Evolutionary conservation across 2,888 invertebrate species (phyloP), one percentile per base, ranked within the genome.

Genomic region (Perdita meconis): DNA sequence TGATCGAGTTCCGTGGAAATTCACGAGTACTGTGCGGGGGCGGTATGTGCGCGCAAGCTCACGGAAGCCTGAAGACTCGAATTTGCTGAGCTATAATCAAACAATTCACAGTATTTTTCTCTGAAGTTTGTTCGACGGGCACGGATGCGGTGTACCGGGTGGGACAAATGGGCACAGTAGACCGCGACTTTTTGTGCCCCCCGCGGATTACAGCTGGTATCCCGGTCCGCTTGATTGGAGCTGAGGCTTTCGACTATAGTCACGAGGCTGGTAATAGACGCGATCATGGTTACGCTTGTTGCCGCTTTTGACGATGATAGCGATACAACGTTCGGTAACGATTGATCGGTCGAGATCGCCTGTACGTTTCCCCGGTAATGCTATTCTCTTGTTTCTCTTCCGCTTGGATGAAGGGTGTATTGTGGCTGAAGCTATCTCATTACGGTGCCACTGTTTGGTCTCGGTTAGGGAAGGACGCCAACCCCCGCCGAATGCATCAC

Each of bases 321-420:
- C 67, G 78, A 72, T 84, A 78, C 74, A 73, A 66, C 72, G 74
- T 57, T 82, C 51, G 67, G 74, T 65, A 77, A 63, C 78, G 82
- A 81, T 78, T 83, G 79, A 86, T 82, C 76, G 83, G 84, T 84
- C 82, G 84, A 84, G 83, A 86, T 83, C 84, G 83, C 84, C 83
- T 81, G 76, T 78, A 84, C 84, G 84, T 84, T 88, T 86, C 85
- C 84, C 84, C 78, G 87, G 84, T 91, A 91, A 91, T 91, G 91
- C 89, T 87, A 82, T 91, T 91, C 90, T 87, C 90, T 89, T 91
- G 91, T 91, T 91, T 90, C 91, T 89, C 89, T 90, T 91, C 89
- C 89, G 89, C 89, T 85, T 86, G 88, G 85, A 81, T 89, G 90
- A 89, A 89, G 90, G 86, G 89, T 90, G 89, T 89, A 90, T 90